A percentile compares a stretch with the other conserved stretches of the same genome.
Evolutionary conservation across 2,797 vertebrate species (phyloP).

Genomic region (Molothrus ater): DNA sequence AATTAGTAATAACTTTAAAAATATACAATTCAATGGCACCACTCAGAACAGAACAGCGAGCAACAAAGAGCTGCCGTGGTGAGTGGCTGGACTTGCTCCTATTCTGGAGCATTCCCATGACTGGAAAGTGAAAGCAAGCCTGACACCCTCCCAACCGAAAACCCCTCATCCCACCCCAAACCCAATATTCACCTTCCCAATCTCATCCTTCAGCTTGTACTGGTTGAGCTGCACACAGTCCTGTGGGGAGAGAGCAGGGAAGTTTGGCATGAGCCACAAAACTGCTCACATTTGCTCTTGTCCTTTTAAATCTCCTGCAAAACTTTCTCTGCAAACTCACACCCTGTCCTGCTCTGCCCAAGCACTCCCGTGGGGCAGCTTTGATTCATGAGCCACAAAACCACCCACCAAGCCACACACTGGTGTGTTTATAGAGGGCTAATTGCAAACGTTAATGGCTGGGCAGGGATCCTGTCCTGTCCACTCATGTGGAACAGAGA

Average conservation of each 20-base stretch:
- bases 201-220: constrained; percentile 98
- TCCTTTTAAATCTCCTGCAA: neutral
- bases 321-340: neutral
- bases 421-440: neutral
- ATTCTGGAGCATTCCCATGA: neutral
- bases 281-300: rapidly evolving
- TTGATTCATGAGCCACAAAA: neutral
- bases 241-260: constrained; percentile 55
- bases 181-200: constrained; percentile 89
- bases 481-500: neutral
- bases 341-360: rapidly evolving
- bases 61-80: rapidly evolving
- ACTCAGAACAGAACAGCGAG: rapidly evolving
- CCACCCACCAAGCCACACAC: neutral
- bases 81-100: neutral
- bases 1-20: neutral
- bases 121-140: neutral
- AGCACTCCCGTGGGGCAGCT: neutral
- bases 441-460: neutral
- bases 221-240: constrained; percentile 99
- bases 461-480: neutral
- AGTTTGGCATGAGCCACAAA: neutral
- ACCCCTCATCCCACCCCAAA: neutral
- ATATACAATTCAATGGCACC: neutral
- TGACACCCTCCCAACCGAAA: rapidly evolving